phyloP scores from a whole-genome alignment of 2,113 vertebrate species.

The Strix aluco region DNA sequence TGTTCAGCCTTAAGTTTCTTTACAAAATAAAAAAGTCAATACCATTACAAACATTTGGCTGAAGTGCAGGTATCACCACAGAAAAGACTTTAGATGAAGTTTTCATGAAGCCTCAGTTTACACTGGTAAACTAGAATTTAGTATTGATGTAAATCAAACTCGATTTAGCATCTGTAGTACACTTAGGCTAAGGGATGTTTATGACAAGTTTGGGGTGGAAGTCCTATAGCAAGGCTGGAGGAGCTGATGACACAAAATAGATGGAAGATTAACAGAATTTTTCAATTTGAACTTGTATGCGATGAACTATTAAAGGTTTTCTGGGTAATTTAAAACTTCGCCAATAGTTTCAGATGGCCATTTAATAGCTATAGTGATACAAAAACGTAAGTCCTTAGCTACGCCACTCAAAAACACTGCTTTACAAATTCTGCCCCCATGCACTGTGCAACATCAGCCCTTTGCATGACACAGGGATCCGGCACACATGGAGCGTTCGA shows the following conservation, averaged over 20 bases:
- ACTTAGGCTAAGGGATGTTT: no score
- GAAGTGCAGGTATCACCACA: background rate
- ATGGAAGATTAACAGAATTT: background rate
- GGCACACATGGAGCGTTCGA: accelerated
- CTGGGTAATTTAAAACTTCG: background rate
- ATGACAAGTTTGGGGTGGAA: no score
- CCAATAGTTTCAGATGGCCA: background rate
- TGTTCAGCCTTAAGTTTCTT: background rate
- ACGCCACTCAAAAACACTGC: background rate
- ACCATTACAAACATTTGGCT: background rate
- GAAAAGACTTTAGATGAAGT: background rate
- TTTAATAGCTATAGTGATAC: background rate
- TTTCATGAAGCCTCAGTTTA: background rate
- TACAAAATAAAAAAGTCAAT: background rate
- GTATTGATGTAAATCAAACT: background rate
- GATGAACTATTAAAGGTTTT: background rate
- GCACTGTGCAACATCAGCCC: background rate
- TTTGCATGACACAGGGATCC: no score
- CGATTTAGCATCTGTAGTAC: background rate
- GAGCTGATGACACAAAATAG: background rate
- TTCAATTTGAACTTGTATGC: background rate
- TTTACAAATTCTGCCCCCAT: background rate
- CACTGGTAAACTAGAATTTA: background rate
- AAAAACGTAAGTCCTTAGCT: background rate
- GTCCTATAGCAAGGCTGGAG: background rate